Evolutionary conservation across 2,797 vertebrate genomes (phyloP).

Genomic region (Phalloptychus januarius): DNA sequence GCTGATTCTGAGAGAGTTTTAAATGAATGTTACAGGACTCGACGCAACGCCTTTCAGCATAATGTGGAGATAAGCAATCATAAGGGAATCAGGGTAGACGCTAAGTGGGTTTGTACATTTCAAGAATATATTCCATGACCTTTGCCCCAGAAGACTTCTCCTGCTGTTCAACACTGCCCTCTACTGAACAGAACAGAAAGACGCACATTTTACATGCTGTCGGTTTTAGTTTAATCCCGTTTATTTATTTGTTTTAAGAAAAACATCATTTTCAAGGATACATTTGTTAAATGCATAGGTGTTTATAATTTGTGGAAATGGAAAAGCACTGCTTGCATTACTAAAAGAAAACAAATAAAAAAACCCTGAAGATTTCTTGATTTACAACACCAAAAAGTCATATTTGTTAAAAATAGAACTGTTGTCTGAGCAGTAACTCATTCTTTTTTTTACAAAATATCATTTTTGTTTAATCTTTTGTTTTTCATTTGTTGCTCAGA

Average conservation of each 20-base stretch:
- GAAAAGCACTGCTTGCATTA: background rate
- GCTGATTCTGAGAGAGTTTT: constrained; percentile 6
- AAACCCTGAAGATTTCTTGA: background rate
- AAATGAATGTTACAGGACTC: constrained; percentile 4
- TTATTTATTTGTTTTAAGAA: background rate
- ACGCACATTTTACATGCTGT: constrained; percentile 3
- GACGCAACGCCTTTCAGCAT: background rate
- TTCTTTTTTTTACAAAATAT: background rate
- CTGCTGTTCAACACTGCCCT: constrained; percentile 42
- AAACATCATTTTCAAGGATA: background rate
- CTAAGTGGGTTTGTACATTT: constrained; percentile 28
- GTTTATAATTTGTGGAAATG: background rate
- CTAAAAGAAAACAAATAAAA: background rate
- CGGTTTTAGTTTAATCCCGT: background rate
- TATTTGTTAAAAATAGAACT: background rate
- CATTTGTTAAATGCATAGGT: background rate
- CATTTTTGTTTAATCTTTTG: background rate
- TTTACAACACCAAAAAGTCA: background rate
- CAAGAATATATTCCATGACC: constrained; percentile 31
- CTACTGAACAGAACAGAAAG: constrained; percentile 41
- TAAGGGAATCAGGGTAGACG: constrained; percentile 6
- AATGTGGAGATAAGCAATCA: constrained; percentile 14
- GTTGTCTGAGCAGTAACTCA: background rate
- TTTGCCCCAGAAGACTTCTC: constrained; percentile 28
- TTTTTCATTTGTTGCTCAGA: background rate